Evolutionary conservation across 2,888 invertebrate species (phyloP).

Genomic region (Dascillus cervinus): DNA sequence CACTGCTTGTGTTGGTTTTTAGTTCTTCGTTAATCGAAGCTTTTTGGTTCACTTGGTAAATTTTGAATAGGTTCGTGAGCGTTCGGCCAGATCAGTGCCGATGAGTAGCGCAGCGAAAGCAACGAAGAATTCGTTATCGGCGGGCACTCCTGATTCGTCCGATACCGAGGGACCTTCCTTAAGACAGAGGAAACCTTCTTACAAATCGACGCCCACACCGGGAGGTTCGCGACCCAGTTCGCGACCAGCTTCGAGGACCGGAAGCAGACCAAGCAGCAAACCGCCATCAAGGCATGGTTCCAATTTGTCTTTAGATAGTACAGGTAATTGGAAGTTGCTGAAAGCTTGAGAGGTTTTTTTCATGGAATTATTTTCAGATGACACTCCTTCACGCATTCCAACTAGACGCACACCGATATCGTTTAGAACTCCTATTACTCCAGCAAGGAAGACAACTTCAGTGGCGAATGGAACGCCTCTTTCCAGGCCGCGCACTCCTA

Average conservation of each 20-base stretch:
- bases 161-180: conserved; percentile 75
- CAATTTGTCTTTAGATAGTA: conserved; percentile 81
- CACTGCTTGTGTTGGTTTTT: no score
- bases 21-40: no score
- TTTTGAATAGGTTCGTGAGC: conserved; percentile 72
- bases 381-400: conserved; percentile 78
- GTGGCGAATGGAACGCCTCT: conserved; percentile 42
- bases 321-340: conserved; percentile 48
- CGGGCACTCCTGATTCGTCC: conserved; percentile 84
- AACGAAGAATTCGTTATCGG: conserved; percentile 71
- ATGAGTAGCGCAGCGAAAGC: conserved; percentile 61
- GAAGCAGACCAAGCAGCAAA: conserved; percentile 80
- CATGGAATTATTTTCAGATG: conserved; percentile 47
- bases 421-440: conserved; percentile 43
- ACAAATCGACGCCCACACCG: conserved; percentile 64
- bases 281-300: conserved; percentile 92
- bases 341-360: conserved; percentile 3
- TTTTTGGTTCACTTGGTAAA: neutral
- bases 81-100: conserved; percentile 84
- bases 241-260: conserved; percentile 78
- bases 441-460: conserved; percentile 52
- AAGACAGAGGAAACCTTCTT: conserved; percentile 60
- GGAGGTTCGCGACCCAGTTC: conserved; percentile 66
- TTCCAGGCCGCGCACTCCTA: conserved; percentile 67
- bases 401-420: conserved; percentile 59